Conservation (phyloP, 2,113 vertebrate species). For the Limanda limanda region DNA sequence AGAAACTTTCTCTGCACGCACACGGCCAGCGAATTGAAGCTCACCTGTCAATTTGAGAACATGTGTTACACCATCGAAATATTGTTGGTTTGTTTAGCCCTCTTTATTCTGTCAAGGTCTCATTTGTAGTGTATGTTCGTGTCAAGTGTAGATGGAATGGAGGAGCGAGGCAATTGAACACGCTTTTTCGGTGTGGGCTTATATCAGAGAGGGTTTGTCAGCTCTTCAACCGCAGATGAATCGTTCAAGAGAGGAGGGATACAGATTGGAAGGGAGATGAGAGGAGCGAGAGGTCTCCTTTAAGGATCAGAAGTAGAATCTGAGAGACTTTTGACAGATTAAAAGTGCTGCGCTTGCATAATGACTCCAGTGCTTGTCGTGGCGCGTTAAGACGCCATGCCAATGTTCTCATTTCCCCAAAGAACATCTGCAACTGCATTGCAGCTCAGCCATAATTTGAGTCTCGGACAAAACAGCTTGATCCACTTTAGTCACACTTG, state of each 20-base stretch:
- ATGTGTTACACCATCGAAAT: conserved; percentile 7
- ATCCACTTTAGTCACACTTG: conserved; percentile 81
- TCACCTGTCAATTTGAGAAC: conserved; percentile 20
- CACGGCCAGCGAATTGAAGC: conserved; percentile 2
- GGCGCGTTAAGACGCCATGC: conserved; percentile 35
- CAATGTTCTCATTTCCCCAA: conserved; percentile 43
- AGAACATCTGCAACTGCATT: conserved; percentile 60
- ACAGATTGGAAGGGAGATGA: conserved; percentile 12
- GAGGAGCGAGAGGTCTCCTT: conserved; percentile 14
- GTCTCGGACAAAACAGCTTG: conserved; percentile 71
- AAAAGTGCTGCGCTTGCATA: conserved; percentile 42
- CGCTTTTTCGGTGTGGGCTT: conserved; percentile 7
- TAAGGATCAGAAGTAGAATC: conserved; percentile 45
- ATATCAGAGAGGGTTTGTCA: conserved; percentile 13
- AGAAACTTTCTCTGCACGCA: conserved; percentile 25
- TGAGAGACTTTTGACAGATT: conserved; percentile 53
- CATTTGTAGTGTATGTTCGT: conserved; percentile 3
- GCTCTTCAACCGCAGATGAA: background rate
- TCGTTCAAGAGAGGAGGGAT: background rate
- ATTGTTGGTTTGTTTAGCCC: background rate
- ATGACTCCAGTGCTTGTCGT: conserved; percentile 24
- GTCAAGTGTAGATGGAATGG: conserved; percentile 6
- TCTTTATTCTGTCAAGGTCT: conserved; percentile 12
- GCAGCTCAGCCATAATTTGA: conserved; percentile 62
- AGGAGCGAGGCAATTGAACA: conserved; percentile 1